Percentiles rank a stretch among this genome's conserved stretches.
Evolutionary conservation across 2,113 vertebrate genomes (phyloP).

Genomic region (Microtus oregoni): DNA sequence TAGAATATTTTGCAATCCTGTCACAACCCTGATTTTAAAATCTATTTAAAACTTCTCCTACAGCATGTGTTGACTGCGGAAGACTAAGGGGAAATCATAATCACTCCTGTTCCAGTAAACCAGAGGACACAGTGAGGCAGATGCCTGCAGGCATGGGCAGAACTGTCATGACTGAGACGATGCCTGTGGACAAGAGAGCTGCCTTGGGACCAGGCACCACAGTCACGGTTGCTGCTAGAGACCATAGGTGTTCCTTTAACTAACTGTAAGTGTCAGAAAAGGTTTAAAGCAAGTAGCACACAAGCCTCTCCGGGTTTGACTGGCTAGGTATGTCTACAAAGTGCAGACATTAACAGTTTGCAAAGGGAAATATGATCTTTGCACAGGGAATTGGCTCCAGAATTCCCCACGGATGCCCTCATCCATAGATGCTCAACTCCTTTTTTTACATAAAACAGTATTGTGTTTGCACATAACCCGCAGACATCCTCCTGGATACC

Average conservation of each 20-base stretch:
- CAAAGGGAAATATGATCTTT: neutral
- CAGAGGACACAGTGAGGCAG: neutral
- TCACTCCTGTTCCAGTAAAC: accelerated
- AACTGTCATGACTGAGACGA: accelerated
- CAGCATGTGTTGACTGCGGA: neutral
- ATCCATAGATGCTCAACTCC: neutral
- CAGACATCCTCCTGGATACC: neutral
- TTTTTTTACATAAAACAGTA: neutral
- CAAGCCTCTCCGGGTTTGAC: neutral
- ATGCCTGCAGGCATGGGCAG: neutral
- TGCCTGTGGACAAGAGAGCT: accelerated
- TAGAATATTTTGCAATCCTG: neutral
- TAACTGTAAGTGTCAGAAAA: neutral
- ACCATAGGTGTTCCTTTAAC: neutral
- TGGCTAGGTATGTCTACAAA: neutral
- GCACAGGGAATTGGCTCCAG: neutral
- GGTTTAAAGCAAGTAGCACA: neutral
- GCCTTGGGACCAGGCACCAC: accelerated
- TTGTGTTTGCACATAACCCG: neutral
- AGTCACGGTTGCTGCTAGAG: neutral
- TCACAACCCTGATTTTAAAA: neutral
- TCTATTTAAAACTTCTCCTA: neutral
- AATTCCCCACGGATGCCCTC: neutral
- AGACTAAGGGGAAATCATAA: neutral
- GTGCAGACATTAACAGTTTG: neutral